Evolutionary conservation across 1,140 invertebrate genomes (phyloP), one percentile per base, ranked within the genome.

Genomic region (Contarinia nasturtii): DNA sequence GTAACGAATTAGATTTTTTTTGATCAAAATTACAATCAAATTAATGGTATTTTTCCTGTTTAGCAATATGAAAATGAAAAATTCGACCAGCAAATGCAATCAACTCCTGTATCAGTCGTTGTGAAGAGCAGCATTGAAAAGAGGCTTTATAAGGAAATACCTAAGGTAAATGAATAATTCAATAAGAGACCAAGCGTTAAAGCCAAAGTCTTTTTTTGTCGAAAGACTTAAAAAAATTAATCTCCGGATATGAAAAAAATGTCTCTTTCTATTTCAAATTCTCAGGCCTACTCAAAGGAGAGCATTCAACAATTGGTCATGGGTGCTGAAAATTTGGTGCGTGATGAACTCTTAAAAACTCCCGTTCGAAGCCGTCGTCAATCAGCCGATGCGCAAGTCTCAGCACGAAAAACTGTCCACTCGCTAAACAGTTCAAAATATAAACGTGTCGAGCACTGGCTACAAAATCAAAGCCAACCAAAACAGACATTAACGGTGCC

Each of bases 291-390:
- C 51, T 61, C 60, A 56, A 59, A 63, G 57, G 60, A 63, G 56
- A 60, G 60, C 55, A 63, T 63, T 54, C 61, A 63, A 53, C 61
- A 63, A 55, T 53, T 63, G 49, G 61, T 63, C 48, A 53, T 60
- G 45, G 59, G 60, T 45, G 61, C 61, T 40, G 61, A 63, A 55
- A 61, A 61, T 60, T 60, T 63, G 55, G 60, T 63, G 51, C 60
- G 61, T 53, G 61, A 63, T 52, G 52, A 59, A 17, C 46, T 57
- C 27, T 33, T 33, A 33, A 63, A 61, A 56, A 63, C 61, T 47
- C 61, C 60, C 53, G 57, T 12, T 14, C 20, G 22, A 2, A 27
- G 14, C 12, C 41, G 20, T 43, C 43, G 22, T 27, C 22, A 12
- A 27, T 27, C 22, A 14, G 21, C 18, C 17, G 14, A 27, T 27